These are phyloP conservation scores for Trichosurus vulpecula DNA, from an alignment of 2,797 vertebrate genomes.

Conservation along the genomic window DNA sequence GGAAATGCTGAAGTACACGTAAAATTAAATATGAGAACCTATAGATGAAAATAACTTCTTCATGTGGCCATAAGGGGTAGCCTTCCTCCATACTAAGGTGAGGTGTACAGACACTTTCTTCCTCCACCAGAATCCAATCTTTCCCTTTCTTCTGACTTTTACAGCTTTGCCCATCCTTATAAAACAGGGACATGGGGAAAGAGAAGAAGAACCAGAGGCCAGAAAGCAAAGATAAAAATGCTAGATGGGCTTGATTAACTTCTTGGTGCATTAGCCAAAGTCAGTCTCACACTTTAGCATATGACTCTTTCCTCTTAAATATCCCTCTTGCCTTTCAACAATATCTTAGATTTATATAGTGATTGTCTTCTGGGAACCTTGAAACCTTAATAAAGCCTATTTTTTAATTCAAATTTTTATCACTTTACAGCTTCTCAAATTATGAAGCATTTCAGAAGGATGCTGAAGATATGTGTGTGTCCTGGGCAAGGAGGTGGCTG, in stretches of 20 bases:
- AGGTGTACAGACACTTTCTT: neutral
- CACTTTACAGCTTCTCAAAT: conserved; percentile 20
- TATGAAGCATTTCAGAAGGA: conserved; percentile 1
- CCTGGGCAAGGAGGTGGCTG: neutral
- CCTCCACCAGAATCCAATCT: neutral
- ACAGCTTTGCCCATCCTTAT: neutral
- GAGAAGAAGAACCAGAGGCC: neutral
- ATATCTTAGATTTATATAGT: neutral
- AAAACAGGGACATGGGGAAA: neutral
- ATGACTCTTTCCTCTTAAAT: neutral
- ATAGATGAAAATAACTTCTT: neutral
- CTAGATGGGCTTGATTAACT: neutral
- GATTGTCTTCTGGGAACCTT: neutral
- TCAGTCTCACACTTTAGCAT: neutral
- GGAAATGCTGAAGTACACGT: neutral
- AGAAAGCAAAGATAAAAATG: conserved; percentile 32
- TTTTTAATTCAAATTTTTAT: conserved; percentile 32
- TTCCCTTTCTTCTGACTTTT: too few species aligned
- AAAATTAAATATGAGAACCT: neutral
- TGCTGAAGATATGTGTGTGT: neutral
- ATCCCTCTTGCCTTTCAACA: neutral
- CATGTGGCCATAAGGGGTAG: too few species aligned
- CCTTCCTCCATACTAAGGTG: neutral
- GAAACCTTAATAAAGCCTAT: conserved; percentile 10
- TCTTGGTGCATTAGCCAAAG: neutral